These are phyloP conservation scores for Drosophila bunnanda DNA, from an alignment of 2,888 invertebrate genomes.

Conservation along the genomic window DNA sequence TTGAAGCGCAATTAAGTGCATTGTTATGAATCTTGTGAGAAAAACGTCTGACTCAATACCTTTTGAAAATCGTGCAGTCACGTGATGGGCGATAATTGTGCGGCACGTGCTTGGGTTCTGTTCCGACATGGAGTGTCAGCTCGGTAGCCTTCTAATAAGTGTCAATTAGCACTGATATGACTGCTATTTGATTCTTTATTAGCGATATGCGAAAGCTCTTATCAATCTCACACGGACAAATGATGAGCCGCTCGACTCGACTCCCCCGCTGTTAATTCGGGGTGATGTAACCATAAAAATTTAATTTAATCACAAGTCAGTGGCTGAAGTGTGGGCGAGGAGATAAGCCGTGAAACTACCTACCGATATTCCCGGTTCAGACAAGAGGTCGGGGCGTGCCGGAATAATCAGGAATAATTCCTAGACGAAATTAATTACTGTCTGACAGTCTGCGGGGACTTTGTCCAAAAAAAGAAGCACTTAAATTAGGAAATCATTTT, in stretches of 20 bases:
- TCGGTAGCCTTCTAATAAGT: constrained; percentile 63
- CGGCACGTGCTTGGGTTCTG: constrained; percentile 58
- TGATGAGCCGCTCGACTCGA: constrained; percentile 26
- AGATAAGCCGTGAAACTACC: constrained; percentile 22
- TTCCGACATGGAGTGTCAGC: constrained; percentile 51
- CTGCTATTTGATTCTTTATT: constrained; percentile 47
- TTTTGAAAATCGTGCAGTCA: constrained; percentile 37
- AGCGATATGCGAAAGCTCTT: constrained; percentile 44
- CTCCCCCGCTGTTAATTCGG: constrained; percentile 35
- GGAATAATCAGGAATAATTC: constrained; percentile 32
- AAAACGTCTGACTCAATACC: constrained; percentile 1
- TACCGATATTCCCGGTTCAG: constrained; percentile 35
- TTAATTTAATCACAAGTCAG: constrained; percentile 50
- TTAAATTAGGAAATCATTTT: constrained; percentile 25
- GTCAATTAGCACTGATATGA: constrained; percentile 67
- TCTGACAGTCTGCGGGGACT: constrained; percentile 50
- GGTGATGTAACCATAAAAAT: constrained; percentile 69
- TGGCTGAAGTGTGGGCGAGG: constrained; percentile 48
- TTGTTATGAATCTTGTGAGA: not conserved
- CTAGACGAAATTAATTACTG: constrained; percentile 33
- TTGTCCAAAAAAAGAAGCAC: constrained; percentile 19
- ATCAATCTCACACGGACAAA: constrained; percentile 51
- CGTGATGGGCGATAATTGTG: constrained; percentile 62
- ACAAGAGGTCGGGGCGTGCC: constrained; percentile 20
- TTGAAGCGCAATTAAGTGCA: constrained; percentile 1